These are phyloP conservation scores for Takifugu rubripes DNA, from an alignment of 2,797 vertebrate genomes.

Conservation along the genomic window DNA sequence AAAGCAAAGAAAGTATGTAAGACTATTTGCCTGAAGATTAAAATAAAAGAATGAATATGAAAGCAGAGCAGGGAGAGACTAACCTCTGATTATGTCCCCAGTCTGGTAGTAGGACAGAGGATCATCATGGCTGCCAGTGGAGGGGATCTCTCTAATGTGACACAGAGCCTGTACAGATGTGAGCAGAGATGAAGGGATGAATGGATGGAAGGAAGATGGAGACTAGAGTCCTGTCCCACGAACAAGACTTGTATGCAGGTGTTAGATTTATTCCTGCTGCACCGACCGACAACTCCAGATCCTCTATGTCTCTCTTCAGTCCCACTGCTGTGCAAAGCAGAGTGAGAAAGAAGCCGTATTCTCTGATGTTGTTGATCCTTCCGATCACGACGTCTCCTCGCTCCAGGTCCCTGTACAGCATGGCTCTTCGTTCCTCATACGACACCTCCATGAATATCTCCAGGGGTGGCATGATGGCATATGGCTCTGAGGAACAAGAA, in stretches of 20 bases:
- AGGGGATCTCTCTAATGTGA: conserved; percentile 91
- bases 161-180: conserved; percentile 81
- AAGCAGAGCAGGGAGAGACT: conserved; percentile 3
- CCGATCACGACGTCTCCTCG: conserved; percentile 90
- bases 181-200: too few species aligned
- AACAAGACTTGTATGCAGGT: background rate
- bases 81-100: conserved; percentile 92
- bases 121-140: conserved; percentile 92
- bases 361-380: conserved; percentile 88
- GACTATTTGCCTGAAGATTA: background rate
- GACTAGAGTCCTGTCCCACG: background rate
- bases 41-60: background rate
- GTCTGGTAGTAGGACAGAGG: conserved; percentile 94
- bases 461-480: conserved; percentile 87
- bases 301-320: conserved; percentile 83
- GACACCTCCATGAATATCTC: conserved; percentile 93
- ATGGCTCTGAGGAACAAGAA: conserved; percentile 75
- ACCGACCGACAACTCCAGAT: conserved; percentile 90
- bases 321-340: conserved; percentile 88
- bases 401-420: conserved; percentile 91
- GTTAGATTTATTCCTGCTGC: background rate
- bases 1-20: background rate
- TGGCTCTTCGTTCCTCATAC: conserved; percentile 80
- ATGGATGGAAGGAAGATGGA: background rate
- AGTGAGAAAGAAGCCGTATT: conserved; percentile 96